A percentile compares a stretch with the other conserved stretches of the same genome.
Evolutionary conservation across 2,113 vertebrate species (phyloP).

Genomic region (Erinaceus europaeus): DNA sequence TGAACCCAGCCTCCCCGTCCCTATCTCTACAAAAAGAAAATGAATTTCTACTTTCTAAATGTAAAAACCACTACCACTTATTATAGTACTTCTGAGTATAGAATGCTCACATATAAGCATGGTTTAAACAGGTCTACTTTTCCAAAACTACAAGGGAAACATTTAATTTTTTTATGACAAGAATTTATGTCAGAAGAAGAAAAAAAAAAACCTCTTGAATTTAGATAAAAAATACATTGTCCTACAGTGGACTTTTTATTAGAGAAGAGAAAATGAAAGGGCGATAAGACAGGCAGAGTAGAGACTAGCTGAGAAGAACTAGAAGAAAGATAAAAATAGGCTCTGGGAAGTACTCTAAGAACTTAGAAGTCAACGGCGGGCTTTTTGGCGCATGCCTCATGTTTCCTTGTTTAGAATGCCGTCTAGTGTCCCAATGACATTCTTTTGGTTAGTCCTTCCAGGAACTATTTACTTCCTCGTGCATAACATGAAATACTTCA

Average conservation of each 20-base stretch:
- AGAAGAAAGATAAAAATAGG: neutral
- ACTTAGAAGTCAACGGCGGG: neutral
- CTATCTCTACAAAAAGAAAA: too few relatives aligned
- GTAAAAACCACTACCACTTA: neutral
- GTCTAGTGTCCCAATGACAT: neutral
- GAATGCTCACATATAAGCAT: neutral
- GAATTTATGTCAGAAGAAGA: neutral
- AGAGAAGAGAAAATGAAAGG: neutral
- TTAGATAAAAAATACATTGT: neutral
- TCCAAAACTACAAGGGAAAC: neutral
- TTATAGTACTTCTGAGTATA: conserved; percentile 11
- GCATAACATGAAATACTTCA: neutral
- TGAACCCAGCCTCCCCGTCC: too few relatives aligned
- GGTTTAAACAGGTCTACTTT: conserved; percentile 12
- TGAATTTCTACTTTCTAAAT: neutral
- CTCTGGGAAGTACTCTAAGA: conserved; percentile 37
- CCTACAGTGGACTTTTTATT: neutral
- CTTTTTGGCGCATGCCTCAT: neutral
- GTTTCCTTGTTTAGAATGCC: neutral
- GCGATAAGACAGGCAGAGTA: too few relatives aligned
- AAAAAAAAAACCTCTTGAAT: neutral
- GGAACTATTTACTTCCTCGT: neutral
- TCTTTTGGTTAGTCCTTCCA: neutral
- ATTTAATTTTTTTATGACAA: neutral
- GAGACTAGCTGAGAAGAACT: neutral